Conservation (phyloP, 2,888 invertebrate genomes). For the Cenopis cana region DNA sequence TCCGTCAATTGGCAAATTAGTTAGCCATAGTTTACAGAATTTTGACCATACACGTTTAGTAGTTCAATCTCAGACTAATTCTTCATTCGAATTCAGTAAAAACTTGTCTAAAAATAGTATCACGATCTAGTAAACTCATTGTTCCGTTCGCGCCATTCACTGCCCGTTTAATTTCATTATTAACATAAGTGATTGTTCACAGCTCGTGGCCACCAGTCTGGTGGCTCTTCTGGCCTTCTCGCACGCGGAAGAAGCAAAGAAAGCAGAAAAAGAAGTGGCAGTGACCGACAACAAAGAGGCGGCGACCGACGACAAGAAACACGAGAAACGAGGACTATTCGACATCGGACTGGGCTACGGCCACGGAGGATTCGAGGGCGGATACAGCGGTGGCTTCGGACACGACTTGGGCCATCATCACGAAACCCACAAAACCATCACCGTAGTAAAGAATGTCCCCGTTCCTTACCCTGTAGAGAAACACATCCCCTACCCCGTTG, state of each 20-base stretch:
- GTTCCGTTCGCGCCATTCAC: conserved; percentile 10
- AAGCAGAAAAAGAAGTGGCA: conserved; percentile 85
- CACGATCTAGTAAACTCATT: conserved; percentile 23
- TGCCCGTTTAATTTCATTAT: conserved; percentile 13
- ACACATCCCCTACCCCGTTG: conserved; percentile 88
- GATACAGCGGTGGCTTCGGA: conserved; percentile 55
- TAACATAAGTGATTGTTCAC: conserved; percentile 54
- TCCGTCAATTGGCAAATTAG: not conserved
- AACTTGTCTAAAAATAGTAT: not conserved
- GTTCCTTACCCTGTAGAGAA: conserved; percentile 90
- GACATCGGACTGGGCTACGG: conserved; percentile 82
- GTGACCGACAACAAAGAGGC: conserved; percentile 83
- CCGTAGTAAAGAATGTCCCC: conserved; percentile 90
- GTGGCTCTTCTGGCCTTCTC: conserved; percentile 86
- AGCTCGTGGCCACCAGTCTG: conserved; percentile 86
- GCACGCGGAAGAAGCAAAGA: conserved; percentile 84
- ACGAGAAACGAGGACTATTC: conserved; percentile 90
- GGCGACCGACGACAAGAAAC: conserved; percentile 86
- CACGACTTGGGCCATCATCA: conserved; percentile 69
- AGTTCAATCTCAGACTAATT: not conserved
- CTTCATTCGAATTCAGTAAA: not conserved
- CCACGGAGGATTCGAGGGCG: conserved; percentile 58
- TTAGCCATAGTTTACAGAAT: too few species aligned
- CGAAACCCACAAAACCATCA: conserved; percentile 87
- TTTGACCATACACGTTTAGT: not conserved